Conservation (phyloP, 2,888 invertebrate species). For the Eristalis tenax region DNA sequence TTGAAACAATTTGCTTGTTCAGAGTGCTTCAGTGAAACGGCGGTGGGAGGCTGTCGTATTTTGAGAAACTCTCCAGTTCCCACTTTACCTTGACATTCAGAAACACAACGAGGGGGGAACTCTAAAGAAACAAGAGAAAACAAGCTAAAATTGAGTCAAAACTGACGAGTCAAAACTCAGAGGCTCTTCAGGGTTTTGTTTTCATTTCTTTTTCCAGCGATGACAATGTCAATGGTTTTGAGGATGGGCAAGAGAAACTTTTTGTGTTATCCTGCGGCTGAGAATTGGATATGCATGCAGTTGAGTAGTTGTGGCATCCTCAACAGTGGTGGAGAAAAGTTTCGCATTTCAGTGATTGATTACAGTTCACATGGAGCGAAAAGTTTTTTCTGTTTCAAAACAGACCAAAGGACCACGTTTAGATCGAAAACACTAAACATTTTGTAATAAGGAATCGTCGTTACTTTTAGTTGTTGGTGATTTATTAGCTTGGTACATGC, state of each 20-base stretch:
- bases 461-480: not conserved
- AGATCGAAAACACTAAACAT: not conserved
- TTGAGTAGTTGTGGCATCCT: not conserved
- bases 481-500: not conserved
- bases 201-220: not conserved
- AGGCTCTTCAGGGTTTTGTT: slow-evolving; percentile 31
- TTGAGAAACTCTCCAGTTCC: not conserved
- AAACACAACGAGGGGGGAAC: not conserved
- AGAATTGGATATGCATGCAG: not conserved
- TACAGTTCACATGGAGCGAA: not conserved
- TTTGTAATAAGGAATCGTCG: not conserved
- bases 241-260: not conserved
- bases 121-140: not conserved
- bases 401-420: not conserved
- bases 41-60: not conserved
- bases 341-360: not conserved
- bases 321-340: not conserved
- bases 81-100: slow-evolving; percentile 57
- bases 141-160: not conserved
- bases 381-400: not conserved
- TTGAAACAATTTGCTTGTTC: slow-evolving; percentile 19
- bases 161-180: slow-evolving; percentile 16
- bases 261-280: not conserved
- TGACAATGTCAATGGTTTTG: not conserved
- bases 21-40: not conserved